Evolutionary conservation across 1,140 invertebrate genomes (phyloP), one percentile per base, ranked within the genome.

Genomic region (Adoxophyes honmai): DNA sequence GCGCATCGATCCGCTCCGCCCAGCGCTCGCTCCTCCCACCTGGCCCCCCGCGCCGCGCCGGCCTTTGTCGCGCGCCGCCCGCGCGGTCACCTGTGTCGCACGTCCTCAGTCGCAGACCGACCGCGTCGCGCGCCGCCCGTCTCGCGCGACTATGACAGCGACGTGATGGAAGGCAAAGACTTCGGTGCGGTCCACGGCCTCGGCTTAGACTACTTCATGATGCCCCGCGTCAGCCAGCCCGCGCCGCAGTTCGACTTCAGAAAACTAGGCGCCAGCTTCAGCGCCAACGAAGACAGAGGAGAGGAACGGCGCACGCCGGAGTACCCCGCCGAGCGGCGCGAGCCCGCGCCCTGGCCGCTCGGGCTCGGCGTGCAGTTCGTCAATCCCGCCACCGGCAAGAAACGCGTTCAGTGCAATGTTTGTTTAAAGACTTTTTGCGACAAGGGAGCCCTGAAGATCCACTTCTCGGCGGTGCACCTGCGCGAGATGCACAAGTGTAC

Each of bases 351-450:
- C 51, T 90, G 89, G 89, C 97, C 97, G 0, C 92, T 96, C 13
- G 96, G 97, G 59, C 89, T 97, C 53, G 96, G 96, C 1, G 95
- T 95, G 0, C 94, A 97, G 68, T 95, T 97, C 73, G 96, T 97
- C 65, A 98, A 98, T 80, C 96, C 96, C 4, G 93, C 95, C 0
- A 96, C 96, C 5, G 96, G 96, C 11, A 98, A 98, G 89, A 99
- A 99, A 81, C 93, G 98, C 68, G 98, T 99, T 39, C 96, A 99
- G 85, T 99, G 98, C 90, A 98, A 98, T 80, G 97, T 98, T 44
- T 99, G 98, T 85, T 92, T 98, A 52, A 99, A 99, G 85, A 99
- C 98, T 60, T 99, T 99, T 90, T 99, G 99, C 92, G 99, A 99
- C 90, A 99, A 99, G 90, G 98, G 98, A 53, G 99, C 99, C 5